Base-by-base conservation (phyloP, 2,888 invertebrate species). In the Rhamnusium bicolor region DNA sequence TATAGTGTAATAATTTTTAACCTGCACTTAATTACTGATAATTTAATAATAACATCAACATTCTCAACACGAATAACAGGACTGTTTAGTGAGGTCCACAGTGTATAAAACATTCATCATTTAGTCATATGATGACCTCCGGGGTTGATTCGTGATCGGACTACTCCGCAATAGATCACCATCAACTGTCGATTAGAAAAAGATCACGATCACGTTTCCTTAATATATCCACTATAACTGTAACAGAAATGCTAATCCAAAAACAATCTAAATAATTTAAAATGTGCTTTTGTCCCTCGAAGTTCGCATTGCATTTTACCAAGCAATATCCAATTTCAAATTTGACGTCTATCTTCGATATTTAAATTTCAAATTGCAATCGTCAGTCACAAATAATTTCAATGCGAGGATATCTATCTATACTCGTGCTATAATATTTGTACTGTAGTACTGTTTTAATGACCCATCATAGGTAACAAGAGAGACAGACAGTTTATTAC, bases 141-240 rank as follows among this genome's bases (percentile, higher is more conserved):
- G 65, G 79, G n/a, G 78, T 80, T 74, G 78, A 72, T 71, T 82
- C 83, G 83, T 83, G 82, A 81, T 77, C 75, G 72, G 75, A 75
- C 75, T 80, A 77, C 73, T 79, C 81, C 77, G 76, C 75, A 78
- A 79, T 81, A 80, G 74, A 77, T 80, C 82, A 81, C 78, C 75
- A 73, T 70, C 79, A 79, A 81, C 78, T 81, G 81, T 79, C 81
- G 81, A 83, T 82, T 83, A 83, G 74, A 78, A 80, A 82, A 79
- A 80, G 81, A 82, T 82, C 81, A 81, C 79, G 82, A 83, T 82
- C 82, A 81, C 82, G 82, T 79, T 82, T 75, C 67, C 70, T 69
- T 75, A 76, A 80, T 82, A 80, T 79, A 78, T 77, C 74, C 73
- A 65, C 71, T 71, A 79, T 80, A 69, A 72, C 79, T 76, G 75